Conservation (phyloP, 2,888 invertebrate species). For the Epicampocera succincta region DNA sequence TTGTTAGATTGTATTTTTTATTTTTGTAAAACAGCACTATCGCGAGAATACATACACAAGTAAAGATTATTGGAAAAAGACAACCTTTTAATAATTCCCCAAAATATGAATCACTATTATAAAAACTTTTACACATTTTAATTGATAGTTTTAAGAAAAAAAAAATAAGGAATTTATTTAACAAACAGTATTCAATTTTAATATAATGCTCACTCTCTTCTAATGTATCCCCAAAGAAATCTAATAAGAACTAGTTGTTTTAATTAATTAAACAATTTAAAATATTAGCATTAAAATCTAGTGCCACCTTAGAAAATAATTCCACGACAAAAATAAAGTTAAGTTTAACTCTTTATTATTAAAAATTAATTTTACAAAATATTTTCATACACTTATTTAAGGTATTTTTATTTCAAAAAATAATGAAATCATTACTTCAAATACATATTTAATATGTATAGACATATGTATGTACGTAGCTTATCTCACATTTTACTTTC, state of each 20-base stretch:
- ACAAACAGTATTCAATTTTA: conserved; percentile 64
- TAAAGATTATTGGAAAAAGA: conserved; percentile 18
- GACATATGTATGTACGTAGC: conserved; percentile 64
- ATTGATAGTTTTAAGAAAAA: conserved; percentile 53
- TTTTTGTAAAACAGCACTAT: conserved; percentile 36
- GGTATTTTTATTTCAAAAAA: conserved; percentile 57
- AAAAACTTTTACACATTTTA: conserved; percentile 42
- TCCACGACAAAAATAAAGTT: conserved; percentile 62
- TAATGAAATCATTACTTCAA: conserved; percentile 62
- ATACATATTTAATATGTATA: conserved; percentile 66
- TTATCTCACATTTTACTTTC: conserved; percentile 30
- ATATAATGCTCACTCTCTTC: conserved; percentile 63
- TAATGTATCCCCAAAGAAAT: conserved; percentile 49
- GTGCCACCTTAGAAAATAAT: conserved; percentile 69
- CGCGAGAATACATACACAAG: conserved; percentile 19
- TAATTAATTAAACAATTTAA: conserved; percentile 52
- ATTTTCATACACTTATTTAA: conserved; percentile 65
- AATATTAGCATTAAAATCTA: conserved; percentile 53
- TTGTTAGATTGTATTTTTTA: not conserved
- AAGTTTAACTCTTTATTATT: conserved; percentile 69
- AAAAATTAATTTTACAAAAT: conserved; percentile 61
- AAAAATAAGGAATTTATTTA: conserved; percentile 64
- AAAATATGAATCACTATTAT: conserved; percentile 27
- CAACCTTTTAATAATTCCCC: conserved; percentile 17
- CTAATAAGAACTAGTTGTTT: conserved; percentile 51